Base-by-base conservation (phyloP, 2,797 vertebrate genomes). In the Melanotaenia trifasciata region DNA sequence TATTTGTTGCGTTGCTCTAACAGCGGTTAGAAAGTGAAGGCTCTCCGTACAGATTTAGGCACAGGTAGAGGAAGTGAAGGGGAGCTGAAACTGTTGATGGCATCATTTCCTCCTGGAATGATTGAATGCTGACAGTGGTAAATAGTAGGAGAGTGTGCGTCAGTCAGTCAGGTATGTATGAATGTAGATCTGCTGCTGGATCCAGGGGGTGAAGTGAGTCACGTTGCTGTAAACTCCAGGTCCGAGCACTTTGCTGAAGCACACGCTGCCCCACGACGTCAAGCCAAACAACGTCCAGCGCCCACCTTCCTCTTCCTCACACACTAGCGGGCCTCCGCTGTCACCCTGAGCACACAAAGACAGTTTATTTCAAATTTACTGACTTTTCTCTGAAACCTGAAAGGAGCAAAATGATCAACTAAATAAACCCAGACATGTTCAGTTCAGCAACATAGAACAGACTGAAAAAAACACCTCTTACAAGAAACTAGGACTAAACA, bases 161-260 rank as follows among this genome's bases (percentile, higher is more conserved):
- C 87, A 94, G 84, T 90, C 85, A 9, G 24, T 72, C 81, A 96
- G 94, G 91, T 96, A 98, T 0, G 96, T 98, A 87, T 96, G 96
- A 70, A 96, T 92, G 83, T 98, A 99, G 85, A 99, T 97, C 91
- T 99, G 96, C 74, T 96, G 96, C 73, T 96, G 94, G 73, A 99
- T 98, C 98, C 98, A 99, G 61, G 95, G 91, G 0, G 94, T 93
- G 84, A 99, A 98, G 89, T 98, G 96, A 9, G 96, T 96, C 70
- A 99, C 96, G 0, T 99, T 99, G 90, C 96, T 97, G 80, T 99
- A 99, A 60, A 99, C 97, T 6, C 98, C 98, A 0, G 97, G 98
- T 30, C 97, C 97, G 53, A 97, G 92, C 24, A 98, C 95, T 85
- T 97, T 98, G 75, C 96, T 97, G 94, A 98, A 98, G 89, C 97